Evolutionary conservation across 2,797 vertebrate species (phyloP).

Genomic region (Tolypeutes matacus): DNA sequence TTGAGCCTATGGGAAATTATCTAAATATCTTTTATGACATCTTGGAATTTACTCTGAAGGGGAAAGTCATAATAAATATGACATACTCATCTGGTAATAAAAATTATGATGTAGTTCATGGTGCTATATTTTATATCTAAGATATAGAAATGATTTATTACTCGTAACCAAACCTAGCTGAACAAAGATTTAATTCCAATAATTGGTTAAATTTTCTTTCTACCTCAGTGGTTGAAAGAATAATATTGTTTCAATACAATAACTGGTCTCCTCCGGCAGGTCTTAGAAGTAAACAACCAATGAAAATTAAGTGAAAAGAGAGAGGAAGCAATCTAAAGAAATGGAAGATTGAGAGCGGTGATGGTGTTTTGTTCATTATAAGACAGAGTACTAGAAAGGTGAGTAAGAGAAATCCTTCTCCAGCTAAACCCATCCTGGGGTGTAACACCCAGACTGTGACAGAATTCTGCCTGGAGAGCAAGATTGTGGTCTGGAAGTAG

Average conservation of each 20-base stretch:
- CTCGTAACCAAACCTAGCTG: not conserved
- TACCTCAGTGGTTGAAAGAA: not conserved
- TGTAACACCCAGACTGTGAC: not conserved
- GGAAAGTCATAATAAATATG: constrained; percentile 13
- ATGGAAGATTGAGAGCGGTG: not conserved
- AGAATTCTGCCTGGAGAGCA: not conserved
- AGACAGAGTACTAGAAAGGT: not conserved
- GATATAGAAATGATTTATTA: not conserved
- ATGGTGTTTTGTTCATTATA: not conserved
- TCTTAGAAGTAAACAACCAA: not conserved
- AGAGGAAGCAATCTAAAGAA: constrained; percentile 16
- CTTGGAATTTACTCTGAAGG: constrained; percentile 17
- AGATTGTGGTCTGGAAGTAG: not conserved
- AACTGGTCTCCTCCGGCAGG: not conserved
- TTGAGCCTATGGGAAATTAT: not conserved
- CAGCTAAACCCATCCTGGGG: not conserved
- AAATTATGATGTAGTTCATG: not conserved
- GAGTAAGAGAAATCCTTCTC: not conserved
- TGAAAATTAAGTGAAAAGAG: not conserved
- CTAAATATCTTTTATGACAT: not conserved
- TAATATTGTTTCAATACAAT: not conserved
- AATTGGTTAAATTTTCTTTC: not conserved
- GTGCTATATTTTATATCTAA: constrained; percentile 38
- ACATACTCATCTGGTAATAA: not conserved
- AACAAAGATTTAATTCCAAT: constrained; percentile 7